phyloP scores from a whole-genome alignment of 2,888 invertebrate species.

The Oligia fasciuncula region DNA sequence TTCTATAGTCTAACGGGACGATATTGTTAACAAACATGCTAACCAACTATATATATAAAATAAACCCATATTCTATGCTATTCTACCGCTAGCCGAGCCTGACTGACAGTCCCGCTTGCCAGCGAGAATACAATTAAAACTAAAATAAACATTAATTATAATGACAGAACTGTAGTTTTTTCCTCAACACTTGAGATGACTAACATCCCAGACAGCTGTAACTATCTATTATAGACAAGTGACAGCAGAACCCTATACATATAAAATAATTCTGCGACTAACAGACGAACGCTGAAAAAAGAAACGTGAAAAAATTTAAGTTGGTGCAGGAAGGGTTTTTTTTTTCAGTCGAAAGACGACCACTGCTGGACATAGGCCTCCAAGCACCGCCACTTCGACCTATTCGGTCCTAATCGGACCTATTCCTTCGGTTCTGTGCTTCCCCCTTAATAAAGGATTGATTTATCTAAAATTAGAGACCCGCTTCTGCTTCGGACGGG shows the following conservation, averaged over 20 bases:
- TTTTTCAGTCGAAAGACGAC: neutral
- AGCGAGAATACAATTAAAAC: conserved; percentile 39
- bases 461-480: neutral
- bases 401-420: no score
- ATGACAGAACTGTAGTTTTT: conserved; percentile 27
- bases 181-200: conserved; percentile 13
- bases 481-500: neutral
- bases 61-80: neutral
- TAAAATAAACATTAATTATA: conserved; percentile 51
- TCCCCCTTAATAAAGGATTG: neutral
- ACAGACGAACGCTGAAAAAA: neutral
- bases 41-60: neutral
- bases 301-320: neutral
- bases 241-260: neutral
- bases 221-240: conserved; percentile 7
- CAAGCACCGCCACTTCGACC: neutral
- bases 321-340: neutral
- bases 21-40: neutral
- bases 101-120: conserved; percentile 32
- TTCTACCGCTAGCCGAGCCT: conserved; percentile 2
- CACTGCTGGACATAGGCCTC: neutral
- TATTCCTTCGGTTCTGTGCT: neutral
- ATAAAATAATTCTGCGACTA: neutral
- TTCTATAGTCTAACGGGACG: neutral
- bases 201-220: conserved; percentile 18